Base-by-base conservation (phyloP, 2,113 vertebrate genomes). In the Equus przewalskii region DNA sequence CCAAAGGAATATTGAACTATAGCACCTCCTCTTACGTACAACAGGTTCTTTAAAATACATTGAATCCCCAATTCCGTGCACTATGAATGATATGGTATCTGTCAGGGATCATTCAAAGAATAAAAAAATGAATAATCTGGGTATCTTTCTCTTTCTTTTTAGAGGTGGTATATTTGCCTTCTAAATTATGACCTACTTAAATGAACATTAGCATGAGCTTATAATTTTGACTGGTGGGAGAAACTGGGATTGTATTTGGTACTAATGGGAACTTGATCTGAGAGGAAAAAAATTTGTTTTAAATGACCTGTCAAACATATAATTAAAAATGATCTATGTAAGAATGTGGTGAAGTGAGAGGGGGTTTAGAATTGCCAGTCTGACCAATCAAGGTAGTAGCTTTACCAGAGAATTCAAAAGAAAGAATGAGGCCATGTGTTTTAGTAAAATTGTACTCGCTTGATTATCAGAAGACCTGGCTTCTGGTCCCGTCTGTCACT, bases 181-280 rank as follows among this genome's bases (percentile, higher is more conserved):
- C 36, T 94, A 73, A 81, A 89, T 76, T 94, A 69, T 87, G n/a
- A 73, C 10, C 26, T 28, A 82, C 13, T 80, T 75, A 70, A 75
- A 81, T 95, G 67, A 80, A 89, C 92, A 95, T 85, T 85, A 92
- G 92, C 94, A 81, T 91, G 18, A 94, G 18, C 65, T 95, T 89
- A 10, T 82, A 78, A 69, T 94, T 96, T 97, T 78, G 51, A 85
- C 58, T 94, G 12, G 28, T 78, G 13, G 33, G 33, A 60, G 16
- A 67, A 95, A 86, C 19, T 89, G 22, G 60, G 41, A 80, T 89
- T 91, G 22, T 95, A 51, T 96, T 94, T 91, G 51, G 24, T 85
- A 67, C 36, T 89, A 90, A 82, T 85, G 54, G 89, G 54, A 82
- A 92, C 65, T 67, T 86, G 51, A 33, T 92, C 7, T 76, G 30